phyloP scores from a whole-genome alignment of 2,113 vertebrate genomes.

The Aphyosemion australe region DNA sequence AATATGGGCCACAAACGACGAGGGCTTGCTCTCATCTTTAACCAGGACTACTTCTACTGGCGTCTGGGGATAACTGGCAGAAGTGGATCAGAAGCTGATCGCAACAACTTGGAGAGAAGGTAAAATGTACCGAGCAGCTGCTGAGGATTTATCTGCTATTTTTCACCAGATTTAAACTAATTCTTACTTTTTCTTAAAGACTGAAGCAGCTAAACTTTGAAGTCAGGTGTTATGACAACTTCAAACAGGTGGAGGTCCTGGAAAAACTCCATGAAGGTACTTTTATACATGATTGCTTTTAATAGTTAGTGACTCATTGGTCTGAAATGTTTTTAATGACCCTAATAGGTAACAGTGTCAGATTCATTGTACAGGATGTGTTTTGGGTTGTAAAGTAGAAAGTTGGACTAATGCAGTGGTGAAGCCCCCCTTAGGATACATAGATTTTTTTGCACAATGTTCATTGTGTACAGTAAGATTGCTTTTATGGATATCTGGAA shows the following conservation, averaged over 20 bases:
- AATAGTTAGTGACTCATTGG: neutral
- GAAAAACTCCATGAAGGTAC: slow-evolving; percentile 81
- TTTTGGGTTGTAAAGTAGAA: neutral
- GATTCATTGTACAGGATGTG: too few relatives aligned
- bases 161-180: neutral
- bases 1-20: slow-evolving; percentile 86
- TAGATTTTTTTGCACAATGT: slow-evolving; percentile 59
- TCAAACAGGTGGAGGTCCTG: slow-evolving; percentile 77
- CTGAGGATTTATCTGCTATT: neutral
- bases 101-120: slow-evolving; percentile 82
- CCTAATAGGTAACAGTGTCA: too few relatives aligned
- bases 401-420: neutral
- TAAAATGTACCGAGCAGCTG: slow-evolving; percentile 39
- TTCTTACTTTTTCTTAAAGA: slow-evolving; percentile 58
- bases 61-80: slow-evolving; percentile 73
- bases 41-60: slow-evolving; percentile 92
- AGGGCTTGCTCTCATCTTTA: slow-evolving; percentile 92
- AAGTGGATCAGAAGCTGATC: slow-evolving; percentile 84
- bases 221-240: slow-evolving; percentile 81
- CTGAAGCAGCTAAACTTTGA: slow-evolving; percentile 87
- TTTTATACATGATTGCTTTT: too few relatives aligned
- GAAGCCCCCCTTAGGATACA: too few relatives aligned
- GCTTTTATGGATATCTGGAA: too few relatives aligned
- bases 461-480: too few relatives aligned
- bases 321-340: neutral